Conservation (phyloP, 2,113 vertebrate species). For the Neotoma lepida region DNA sequence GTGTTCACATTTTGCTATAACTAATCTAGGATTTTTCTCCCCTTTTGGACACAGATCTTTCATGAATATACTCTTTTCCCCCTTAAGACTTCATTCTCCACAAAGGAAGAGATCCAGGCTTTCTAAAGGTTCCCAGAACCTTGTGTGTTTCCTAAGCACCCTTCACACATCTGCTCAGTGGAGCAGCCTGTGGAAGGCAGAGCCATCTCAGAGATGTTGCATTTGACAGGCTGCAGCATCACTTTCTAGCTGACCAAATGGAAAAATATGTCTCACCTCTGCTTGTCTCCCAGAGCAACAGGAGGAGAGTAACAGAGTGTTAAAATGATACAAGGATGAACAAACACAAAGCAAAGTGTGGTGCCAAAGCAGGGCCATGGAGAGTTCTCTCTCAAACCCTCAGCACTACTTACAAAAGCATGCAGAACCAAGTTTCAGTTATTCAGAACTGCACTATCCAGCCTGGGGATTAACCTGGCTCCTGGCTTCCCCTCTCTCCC, state of each 20-base stretch:
- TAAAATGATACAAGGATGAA: not conserved
- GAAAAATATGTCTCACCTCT: not conserved
- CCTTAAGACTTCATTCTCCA: not conserved
- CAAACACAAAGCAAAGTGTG: not conserved
- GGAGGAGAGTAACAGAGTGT: not conserved
- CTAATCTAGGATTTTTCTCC: not conserved
- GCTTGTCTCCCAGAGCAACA: constrained; percentile 16
- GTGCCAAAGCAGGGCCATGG: not conserved
- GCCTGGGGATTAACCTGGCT: not conserved
- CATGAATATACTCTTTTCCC: not conserved
- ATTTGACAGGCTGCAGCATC: not conserved
- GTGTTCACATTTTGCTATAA: not conserved
- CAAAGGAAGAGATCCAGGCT: not conserved
- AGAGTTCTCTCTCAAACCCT: not conserved
- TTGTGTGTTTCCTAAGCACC: fast-evolving
- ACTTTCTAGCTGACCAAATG: not conserved
- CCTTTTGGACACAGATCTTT: not conserved
- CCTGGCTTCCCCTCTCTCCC: not conserved
- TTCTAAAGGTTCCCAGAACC: not conserved
- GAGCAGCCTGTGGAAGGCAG: not conserved
- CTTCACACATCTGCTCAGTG: not conserved
- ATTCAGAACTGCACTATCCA: not conserved
- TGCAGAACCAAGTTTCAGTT: not conserved
- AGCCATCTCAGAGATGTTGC: not conserved
- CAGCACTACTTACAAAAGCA: not conserved